These are phyloP conservation scores for Ectobius pallidus DNA, from an alignment of 2,888 invertebrate species.

Conservation along the genomic window DNA sequence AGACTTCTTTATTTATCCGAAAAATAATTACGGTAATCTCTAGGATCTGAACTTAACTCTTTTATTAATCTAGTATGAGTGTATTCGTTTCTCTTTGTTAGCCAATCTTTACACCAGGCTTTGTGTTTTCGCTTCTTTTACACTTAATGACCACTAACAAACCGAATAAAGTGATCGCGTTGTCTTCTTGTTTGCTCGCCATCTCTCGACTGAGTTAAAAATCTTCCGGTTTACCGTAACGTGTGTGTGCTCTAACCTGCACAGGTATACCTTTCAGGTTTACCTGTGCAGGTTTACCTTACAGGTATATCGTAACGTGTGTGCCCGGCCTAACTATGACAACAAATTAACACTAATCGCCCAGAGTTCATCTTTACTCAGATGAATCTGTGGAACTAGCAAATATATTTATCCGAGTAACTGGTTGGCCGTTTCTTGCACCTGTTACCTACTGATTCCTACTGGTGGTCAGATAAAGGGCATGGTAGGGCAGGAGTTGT, in stretches of 20 bases:
- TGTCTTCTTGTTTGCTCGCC: constrained; percentile 31
- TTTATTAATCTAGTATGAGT: neutral
- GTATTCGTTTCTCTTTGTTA: constrained; percentile 8
- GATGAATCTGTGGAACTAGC: no score
- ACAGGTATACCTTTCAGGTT: constrained; percentile 29
- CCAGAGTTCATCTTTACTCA: no score
- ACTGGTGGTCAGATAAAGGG: no score
- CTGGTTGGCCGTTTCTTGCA: no score
- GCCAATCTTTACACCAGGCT: constrained; percentile 18
- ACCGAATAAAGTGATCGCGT: constrained; percentile 12
- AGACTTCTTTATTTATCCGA: neutral
- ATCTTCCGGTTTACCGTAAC: constrained; percentile 27
- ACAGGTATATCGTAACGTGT: constrained; percentile 5
- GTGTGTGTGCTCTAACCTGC: constrained; percentile 28
- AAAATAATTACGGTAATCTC: constrained; percentile 15
- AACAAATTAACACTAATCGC: no score
- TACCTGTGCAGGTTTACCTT: constrained; percentile 22
- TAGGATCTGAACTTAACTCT: neutral
- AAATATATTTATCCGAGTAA: no score
- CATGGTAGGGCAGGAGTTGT: no score
- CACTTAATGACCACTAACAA: constrained; percentile 17
- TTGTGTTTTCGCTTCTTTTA: neutral
- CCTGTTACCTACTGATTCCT: no score
- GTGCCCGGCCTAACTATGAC: constrained; percentile 6
- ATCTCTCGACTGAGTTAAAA: constrained; percentile 34